Conservation (phyloP, 2,797 vertebrate genomes). For the Peromyscus attwateri region DNA sequence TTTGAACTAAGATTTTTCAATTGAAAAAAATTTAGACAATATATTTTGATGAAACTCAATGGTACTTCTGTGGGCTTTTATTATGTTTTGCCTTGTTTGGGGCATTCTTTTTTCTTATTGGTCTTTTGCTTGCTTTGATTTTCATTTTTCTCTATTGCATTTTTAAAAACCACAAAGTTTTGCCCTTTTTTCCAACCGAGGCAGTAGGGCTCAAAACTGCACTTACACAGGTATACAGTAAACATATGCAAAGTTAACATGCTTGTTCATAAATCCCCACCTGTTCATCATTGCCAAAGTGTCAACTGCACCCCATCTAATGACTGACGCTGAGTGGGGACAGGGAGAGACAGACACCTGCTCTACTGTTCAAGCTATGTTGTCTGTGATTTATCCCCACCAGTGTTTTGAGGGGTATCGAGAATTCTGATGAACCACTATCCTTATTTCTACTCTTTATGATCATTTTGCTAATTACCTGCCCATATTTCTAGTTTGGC, state of each 20-base stretch:
- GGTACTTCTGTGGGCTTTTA: background rate
- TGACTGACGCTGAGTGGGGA: background rate
- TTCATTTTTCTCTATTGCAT: background rate
- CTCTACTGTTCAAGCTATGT: fast-evolving
- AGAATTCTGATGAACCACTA: background rate
- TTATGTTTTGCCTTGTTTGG: background rate
- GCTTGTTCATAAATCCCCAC: background rate
- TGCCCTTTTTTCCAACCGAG: background rate
- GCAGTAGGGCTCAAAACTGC: background rate
- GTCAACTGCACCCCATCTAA: background rate
- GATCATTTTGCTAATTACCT: background rate
- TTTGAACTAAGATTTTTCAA: background rate
- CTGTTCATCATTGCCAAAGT: background rate
- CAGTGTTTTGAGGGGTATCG: background rate
- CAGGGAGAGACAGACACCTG: too few relatives aligned
- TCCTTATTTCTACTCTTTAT: background rate
- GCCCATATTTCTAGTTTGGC: background rate
- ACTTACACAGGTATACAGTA: too few relatives aligned
- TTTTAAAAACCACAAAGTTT: background rate
- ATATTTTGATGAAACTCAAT: background rate
- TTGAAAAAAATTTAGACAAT: background rate
- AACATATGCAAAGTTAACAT: background rate
- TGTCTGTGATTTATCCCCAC: background rate
- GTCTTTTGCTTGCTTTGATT: background rate
- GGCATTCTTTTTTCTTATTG: background rate